Conservation (phyloP, 2,888 invertebrate species). For the Pterobdella sp. region DNA sequence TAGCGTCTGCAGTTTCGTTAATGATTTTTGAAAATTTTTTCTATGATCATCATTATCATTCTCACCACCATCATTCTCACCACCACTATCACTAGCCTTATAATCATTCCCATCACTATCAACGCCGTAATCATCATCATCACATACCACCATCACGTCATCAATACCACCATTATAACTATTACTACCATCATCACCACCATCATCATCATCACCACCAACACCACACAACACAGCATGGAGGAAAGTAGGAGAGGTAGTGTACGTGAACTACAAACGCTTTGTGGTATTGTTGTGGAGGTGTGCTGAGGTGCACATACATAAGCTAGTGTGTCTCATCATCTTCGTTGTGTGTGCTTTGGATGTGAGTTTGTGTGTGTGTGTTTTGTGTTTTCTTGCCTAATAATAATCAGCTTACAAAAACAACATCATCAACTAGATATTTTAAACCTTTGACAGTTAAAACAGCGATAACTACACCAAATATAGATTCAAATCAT, state of each 20-base stretch:
- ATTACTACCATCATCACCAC: background rate
- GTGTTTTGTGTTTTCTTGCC: too few species aligned
- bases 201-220: background rate
- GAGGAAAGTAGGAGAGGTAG: too few species aligned
- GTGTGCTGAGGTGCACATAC: slow-evolving; percentile 81
- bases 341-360: slow-evolving; percentile 45
- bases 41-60: background rate
- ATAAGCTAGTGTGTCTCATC: slow-evolving; percentile 61
- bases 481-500: too few species aligned
- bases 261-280: slow-evolving; percentile 12
- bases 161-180: background rate
- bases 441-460: too few species aligned
- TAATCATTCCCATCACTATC: background rate
- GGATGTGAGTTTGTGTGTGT: slow-evolving; percentile 42
- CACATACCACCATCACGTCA: background rate
- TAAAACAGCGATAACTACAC: too few species aligned
- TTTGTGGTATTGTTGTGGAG: slow-evolving; percentile 61
- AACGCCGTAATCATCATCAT: background rate
- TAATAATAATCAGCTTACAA: too few species aligned
- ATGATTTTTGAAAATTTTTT: too few species aligned
- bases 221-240: too few species aligned
- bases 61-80: background rate
- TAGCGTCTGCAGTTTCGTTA: too few species aligned
- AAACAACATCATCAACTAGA: too few species aligned
- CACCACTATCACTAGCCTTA: background rate